These are phyloP conservation scores for Morpho achilles DNA, from an alignment of 2,888 invertebrate genomes.

Conservation along the genomic window DNA sequence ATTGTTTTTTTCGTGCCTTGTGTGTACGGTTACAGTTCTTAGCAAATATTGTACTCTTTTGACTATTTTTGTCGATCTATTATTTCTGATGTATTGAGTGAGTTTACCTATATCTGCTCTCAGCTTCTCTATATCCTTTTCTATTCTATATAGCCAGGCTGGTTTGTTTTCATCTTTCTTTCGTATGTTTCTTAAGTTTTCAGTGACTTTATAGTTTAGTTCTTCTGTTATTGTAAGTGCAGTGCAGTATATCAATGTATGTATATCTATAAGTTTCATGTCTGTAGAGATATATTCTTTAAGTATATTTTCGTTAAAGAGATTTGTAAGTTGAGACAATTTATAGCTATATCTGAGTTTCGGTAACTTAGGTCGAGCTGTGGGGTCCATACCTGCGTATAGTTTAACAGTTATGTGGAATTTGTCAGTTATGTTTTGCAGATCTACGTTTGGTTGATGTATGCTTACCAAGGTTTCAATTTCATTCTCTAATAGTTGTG, in stretches of 20 bases:
- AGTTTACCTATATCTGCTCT: no score
- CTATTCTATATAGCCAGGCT: no score
- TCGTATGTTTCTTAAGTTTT: neutral
- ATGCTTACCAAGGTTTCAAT: no score
- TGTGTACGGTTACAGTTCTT: neutral
- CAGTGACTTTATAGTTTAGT: conserved; percentile 16
- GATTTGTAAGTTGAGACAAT: neutral
- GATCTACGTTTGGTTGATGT: no score
- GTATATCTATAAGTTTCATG: conserved; percentile 7
- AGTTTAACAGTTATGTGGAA: neutral
- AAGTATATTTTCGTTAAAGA: neutral
- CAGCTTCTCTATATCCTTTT: no score
- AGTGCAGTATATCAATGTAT: conserved; percentile 23
- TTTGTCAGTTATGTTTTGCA: no score
- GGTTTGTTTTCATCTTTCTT: no score
- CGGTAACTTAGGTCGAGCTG: conserved; percentile 9
- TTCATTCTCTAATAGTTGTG: no score
- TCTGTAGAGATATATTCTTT: conserved; percentile 1
- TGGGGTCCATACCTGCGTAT: conserved; percentile 4
- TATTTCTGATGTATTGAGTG: no score
- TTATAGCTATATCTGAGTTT: conserved; percentile 8
- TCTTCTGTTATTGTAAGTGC: conserved; percentile 19
- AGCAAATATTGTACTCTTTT: no score
- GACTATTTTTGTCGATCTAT: no score
- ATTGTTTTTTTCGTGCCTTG: neutral